Evolutionary conservation across 2,797 vertebrate genomes (phyloP).

Genomic region (Lepilemur septentrionalis): DNA sequence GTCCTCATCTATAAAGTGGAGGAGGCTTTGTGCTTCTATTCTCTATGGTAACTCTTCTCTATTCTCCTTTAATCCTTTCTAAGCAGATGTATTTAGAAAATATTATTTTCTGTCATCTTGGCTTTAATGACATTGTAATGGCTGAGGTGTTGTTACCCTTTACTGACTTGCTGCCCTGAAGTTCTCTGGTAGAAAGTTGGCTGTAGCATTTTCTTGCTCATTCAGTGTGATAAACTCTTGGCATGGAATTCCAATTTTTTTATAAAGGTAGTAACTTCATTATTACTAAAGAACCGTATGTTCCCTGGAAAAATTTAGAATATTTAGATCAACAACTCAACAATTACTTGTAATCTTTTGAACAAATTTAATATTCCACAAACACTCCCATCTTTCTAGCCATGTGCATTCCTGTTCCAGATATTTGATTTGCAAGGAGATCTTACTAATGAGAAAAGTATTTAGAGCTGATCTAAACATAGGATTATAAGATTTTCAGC

Average conservation of each 20-base stretch:
- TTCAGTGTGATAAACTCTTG: background rate
- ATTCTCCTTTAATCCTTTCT: background rate
- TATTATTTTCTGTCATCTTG: background rate
- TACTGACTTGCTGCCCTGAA: background rate
- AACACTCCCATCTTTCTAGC: background rate
- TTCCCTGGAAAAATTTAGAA: background rate
- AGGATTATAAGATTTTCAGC: conserved; percentile 15
- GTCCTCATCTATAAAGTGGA: background rate
- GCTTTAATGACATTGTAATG: background rate
- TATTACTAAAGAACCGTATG: background rate
- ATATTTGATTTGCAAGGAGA: conserved; percentile 55
- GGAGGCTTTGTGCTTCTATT: background rate
- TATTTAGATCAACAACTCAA: background rate
- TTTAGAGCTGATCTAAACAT: conserved; percentile 50
- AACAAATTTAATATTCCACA: background rate
- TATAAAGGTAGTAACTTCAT: background rate
- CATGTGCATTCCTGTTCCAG: background rate
- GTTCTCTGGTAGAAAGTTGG: background rate
- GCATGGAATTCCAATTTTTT: background rate
- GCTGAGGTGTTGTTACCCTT: background rate
- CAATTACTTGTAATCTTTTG: background rate
- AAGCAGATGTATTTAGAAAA: background rate
- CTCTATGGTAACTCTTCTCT: background rate
- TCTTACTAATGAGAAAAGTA: conserved; percentile 43
- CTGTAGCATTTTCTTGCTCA: background rate